Evolutionary conservation across 2,888 invertebrate genomes (phyloP), one percentile per base, ranked within the genome.

Genomic region (Amblyjoppa proteus): DNA sequence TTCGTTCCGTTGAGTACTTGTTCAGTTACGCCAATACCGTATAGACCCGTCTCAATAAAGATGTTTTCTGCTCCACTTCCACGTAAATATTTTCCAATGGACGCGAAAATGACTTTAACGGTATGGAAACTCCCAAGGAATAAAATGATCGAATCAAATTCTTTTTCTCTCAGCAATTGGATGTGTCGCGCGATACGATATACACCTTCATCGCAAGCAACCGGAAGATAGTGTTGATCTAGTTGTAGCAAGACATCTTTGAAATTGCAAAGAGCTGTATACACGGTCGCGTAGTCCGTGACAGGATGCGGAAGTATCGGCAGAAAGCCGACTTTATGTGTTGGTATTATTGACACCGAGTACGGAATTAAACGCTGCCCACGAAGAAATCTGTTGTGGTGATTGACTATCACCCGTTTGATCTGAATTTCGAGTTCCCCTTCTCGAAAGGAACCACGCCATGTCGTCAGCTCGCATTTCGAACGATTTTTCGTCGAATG

Each of bases 121-220:
- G 56, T 51, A 9, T 56, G 75, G n/a, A 74, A 74, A 7, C 58
- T 28, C 16, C 75, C 75, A 28, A 74, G 51, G 20, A 74, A 28
- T 25, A 74, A 25, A 25, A 74, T 16, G 3, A 74, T 51, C 13
- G 28, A 7, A 3, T 53, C 3, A 5, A 74, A 28, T 34, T 49
- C 41, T 7, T 68, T 31, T 13, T 13, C 45, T 11, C 20, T 34
- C 5, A 34, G n/a, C 31, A 56, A 4, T 13, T 74, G 28, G 28
- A 74, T 74, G 20, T 74, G 75, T 20, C 38, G 28, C 3, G 75
- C 75, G 9, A 74, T 74, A 2, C 20, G 9, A n/a, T 77, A 77
- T 34, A 77, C 77, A 3, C 77, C 77, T 6, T 77, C 64, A 31
- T 77, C 77, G 20, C 66, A 77, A 16, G 49, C 41, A 25, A 77